Evolutionary conservation across 2,888 invertebrate species (phyloP), one percentile per base, ranked within the genome.

Genomic region (Patella depressa): DNA sequence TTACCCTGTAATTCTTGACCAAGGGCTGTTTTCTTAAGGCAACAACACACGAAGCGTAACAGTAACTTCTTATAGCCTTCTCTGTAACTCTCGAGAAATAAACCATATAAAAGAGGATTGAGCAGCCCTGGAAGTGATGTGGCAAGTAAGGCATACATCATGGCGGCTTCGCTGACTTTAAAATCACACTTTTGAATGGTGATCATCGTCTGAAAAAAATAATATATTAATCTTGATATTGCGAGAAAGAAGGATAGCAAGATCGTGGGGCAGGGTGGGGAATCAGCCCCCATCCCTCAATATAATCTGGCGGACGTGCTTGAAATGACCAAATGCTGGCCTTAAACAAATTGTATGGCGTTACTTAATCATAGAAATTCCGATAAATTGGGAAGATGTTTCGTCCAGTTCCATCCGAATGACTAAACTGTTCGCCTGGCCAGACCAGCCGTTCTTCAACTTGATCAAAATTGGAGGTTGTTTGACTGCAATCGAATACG

Each of bases 71-170:
- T 84, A 81, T 89, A 89, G 5, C 89, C 88, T 15, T 80, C 79
- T n/a, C 89, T 79, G 81, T 88, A 89, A 12, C 82, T 79, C 17
- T 82, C 81, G 59, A 86, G 85, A 72, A 85, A 86, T 53, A 87
- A 82, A 24, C 85, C 87, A 79, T 89, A 88, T 24, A 89, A 81
- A 53, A 89, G 75, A 2, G 89, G 89, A 72, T 89, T 89, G 45
- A 89, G 81, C 53, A 89, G 83, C 9, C 89, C 88, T 24, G 89
- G 86, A 45, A 89, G 82, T 3, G 88, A 86, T 53, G 88, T 88
- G 59, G 87, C 86, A 53, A 89, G 82, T 57, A 88, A 82, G 73
- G 88, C 85, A 79, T 89, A 89, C 75, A 88, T 79, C 70, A 89
- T 80, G 15, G 88, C 87, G 9, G 85, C 84, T 57, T 84, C 84